Evolutionary conservation across 92 coral and sea anemone species (phyloP).

Genomic region (Actinostola sp.): DNA sequence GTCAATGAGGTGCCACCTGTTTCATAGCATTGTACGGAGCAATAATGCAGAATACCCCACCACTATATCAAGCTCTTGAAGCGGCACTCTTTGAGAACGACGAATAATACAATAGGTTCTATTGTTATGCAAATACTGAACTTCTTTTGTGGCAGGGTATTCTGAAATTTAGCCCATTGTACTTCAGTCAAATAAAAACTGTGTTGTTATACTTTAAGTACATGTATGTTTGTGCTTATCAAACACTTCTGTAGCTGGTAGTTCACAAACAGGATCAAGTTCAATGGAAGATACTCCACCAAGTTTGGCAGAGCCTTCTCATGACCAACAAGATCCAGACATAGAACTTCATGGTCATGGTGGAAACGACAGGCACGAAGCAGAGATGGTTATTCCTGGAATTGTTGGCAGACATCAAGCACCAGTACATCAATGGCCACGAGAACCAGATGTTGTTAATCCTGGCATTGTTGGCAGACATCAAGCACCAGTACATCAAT

Average conservation of each 20-base stretch:
- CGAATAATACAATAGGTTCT: too few species aligned
- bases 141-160: too few species aligned
- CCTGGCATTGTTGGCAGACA: conserved; percentile 6
- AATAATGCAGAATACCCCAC: too few species aligned
- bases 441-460: not conserved
- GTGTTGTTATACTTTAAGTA: not conserved
- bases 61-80: too few species aligned
- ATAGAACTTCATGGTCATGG: not conserved
- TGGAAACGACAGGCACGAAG: too few species aligned
- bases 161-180: too few species aligned
- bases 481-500: not conserved
- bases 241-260: not conserved
- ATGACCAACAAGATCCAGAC: not conserved
- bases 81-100: too few species aligned
- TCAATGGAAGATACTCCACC: not conserved
- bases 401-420: not conserved
- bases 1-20: too few species aligned
- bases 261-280: not conserved
- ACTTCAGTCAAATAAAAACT: too few species aligned
- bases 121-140: too few species aligned
- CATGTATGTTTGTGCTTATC: not conserved
- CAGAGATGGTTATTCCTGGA: too few species aligned
- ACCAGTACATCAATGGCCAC: not conserved
- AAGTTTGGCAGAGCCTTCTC: not conserved
- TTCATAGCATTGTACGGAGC: too few species aligned